These are phyloP conservation scores for Trachelipus rathkii DNA, from an alignment of 1,140 invertebrate species.

Conservation along the genomic window DNA sequence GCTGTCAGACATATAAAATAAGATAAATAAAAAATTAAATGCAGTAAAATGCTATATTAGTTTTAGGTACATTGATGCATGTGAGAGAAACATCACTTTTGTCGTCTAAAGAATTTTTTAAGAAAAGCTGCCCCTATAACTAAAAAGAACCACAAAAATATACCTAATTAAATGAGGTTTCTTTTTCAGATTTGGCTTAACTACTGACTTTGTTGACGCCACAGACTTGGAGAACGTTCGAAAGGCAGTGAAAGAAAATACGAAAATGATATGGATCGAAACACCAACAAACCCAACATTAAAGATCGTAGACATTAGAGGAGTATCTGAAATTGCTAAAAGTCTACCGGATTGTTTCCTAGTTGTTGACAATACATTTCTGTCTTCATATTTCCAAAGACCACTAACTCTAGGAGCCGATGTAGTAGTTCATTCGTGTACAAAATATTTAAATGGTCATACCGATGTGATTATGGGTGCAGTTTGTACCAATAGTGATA, in stretches of 20 bases:
- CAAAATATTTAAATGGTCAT: conserved; percentile 99
- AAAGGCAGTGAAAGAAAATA: conserved; percentile 36
- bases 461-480: conserved; percentile 97
- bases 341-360: conserved; percentile 57
- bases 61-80: too few species aligned
- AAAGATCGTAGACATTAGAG: conserved; percentile 84
- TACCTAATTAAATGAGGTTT: too few species aligned
- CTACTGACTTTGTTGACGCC: conserved; percentile 76
- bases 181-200: conserved; percentile 59
- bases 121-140: not conserved
- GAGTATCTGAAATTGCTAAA: conserved; percentile 63
- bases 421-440: conserved; percentile 85
- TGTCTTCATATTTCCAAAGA: conserved; percentile 90
- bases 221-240: conserved; percentile 50
- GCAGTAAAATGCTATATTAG: too few species aligned
- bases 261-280: conserved; percentile 78
- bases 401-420: conserved; percentile 89
- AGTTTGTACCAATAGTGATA: conserved; percentile 67
- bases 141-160: not conserved
- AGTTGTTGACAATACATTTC: conserved; percentile 95
- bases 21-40: too few species aligned
- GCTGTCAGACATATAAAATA: not conserved
- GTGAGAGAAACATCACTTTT: too few species aligned
- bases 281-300: conserved; percentile 95
- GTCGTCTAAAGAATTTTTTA: too few species aligned